Base-by-base conservation (phyloP, 2,888 invertebrate genomes). In the Choristoneura rosaceana region DNA sequence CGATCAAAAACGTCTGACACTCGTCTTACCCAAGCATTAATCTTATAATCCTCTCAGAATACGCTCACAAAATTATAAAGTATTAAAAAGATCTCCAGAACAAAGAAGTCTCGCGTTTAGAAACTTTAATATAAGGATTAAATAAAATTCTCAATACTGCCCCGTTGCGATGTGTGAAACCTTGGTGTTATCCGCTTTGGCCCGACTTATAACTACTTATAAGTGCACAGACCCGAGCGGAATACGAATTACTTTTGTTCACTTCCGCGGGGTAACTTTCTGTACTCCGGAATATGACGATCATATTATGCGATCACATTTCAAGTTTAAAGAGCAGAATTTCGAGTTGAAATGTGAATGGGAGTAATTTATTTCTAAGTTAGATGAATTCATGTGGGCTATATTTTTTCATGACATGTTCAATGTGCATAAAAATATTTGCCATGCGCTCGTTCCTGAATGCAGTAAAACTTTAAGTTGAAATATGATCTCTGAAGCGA, bases 171-270 rank as follows among this genome's bases (percentile, higher is more conserved):
- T 50, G 65, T 66, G 65, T 59, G 67, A 67, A 25, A 52, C 55
- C 66, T 38, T 33, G 47, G 64, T 47, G 59, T 43, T 60, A 69
- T 59, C 63, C 68, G 45, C 25, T n/a, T n/a, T n/a, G 9, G 17
- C 67, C 12, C 4, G 62, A 62, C 52, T 71, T 71, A 63, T 63
- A 71, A 68, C 4, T 55, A 62, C 52, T 71, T 71, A 63, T 63
- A 71, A 68, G 62, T 59, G 71, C 68, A 15, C 50, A n/a, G 50
- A 60, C 50, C 59, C 12, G 50, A 15, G 68, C 17, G 52, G 73
- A 73, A 73, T 73, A 73, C 64, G 59, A 73, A 73, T 73, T n/a
- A 68, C 62, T 68, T 73, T 71, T 71, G 67, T 71, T 71, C 68
- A 64, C 50, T 73, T 73, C 58, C 12, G 47, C 34, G 33, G 45